Evolutionary conservation across 1,140 invertebrate species (phyloP).

Genomic region (Micrasema longulum): DNA sequence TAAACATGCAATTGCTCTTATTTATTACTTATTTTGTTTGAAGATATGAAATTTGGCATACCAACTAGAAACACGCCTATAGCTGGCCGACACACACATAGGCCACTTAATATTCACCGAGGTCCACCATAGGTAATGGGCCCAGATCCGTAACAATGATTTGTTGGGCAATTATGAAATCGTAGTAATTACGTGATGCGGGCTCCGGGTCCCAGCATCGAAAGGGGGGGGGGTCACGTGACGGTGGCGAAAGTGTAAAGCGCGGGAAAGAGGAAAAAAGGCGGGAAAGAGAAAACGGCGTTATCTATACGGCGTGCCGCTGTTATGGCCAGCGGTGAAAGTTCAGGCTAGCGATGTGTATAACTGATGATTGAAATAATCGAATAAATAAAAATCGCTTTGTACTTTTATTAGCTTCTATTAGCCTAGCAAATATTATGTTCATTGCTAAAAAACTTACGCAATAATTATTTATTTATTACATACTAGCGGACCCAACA

Average conservation of each 20-base stretch:
- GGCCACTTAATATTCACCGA: constrained; percentile 42
- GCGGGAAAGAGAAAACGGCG: constrained; percentile 5
- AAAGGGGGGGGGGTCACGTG: constrained; percentile 2
- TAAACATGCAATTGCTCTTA: too few relatives aligned
- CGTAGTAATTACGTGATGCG: constrained; percentile 48
- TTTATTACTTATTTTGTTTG: too few relatives aligned
- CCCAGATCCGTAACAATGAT: constrained; percentile 44
- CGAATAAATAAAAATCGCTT: too few relatives aligned
- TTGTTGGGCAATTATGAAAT: constrained; percentile 50
- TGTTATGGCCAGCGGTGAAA: constrained; percentile 17
- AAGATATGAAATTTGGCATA: background rate
- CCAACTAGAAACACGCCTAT: background rate
- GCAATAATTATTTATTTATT: too few relatives aligned
- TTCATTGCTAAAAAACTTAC: too few relatives aligned
- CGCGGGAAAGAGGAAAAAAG: constrained; percentile 31
- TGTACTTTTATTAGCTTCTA: too few relatives aligned
- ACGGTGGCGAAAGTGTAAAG: constrained; percentile 25
- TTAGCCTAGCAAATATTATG: too few relatives aligned
- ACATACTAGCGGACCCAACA: too few relatives aligned
- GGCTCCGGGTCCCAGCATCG: constrained; percentile 18
- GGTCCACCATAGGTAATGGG: constrained; percentile 35
- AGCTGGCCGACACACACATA: background rate
- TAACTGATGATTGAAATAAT: too few relatives aligned
- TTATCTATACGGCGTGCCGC: constrained; percentile 29
- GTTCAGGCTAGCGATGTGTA: background rate